Evolutionary conservation across 1,140 invertebrate genomes (phyloP).

Genomic region (Drosophila ercepeae): DNA sequence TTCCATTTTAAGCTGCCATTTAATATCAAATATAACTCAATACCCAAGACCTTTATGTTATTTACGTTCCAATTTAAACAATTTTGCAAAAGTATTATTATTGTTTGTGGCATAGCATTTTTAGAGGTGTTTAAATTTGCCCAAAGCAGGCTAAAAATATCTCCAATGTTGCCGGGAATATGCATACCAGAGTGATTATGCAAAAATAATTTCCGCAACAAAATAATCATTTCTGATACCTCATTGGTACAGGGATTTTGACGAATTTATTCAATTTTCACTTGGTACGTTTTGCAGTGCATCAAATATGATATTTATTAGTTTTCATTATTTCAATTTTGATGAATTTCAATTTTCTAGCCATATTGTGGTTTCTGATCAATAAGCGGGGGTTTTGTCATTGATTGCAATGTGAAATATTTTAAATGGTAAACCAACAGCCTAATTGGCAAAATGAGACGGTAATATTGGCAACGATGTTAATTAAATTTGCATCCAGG

Average conservation of each 20-base stretch:
- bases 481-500: not conserved
- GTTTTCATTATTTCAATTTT: constrained; percentile 50
- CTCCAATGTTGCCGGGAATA: not conserved
- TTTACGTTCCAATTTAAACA: constrained; percentile 48
- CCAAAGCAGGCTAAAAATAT: not conserved
- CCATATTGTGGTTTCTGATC: constrained; percentile 29
- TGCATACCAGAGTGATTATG: constrained; percentile 47
- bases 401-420: not conserved
- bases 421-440: not conserved
- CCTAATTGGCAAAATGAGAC: not conserved
- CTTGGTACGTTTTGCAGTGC: constrained; percentile 28
- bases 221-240: constrained; percentile 50
- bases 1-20: not conserved
- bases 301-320: constrained; percentile 42
- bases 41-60: constrained; percentile 5
- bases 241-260: not conserved
- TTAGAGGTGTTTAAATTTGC: constrained; percentile 21
- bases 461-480: not conserved
- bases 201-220: constrained; percentile 69
- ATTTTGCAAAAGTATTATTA: constrained; percentile 23
- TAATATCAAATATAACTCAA: not conserved
- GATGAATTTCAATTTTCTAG: constrained; percentile 28
- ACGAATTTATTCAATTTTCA: constrained; percentile 38
- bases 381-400: constrained; percentile 10
- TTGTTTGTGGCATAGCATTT: constrained; percentile 20